Percentiles rank a stretch among this genome's conserved stretches.
phyloP scores from a whole-genome alignment of 2,113 vertebrate species.

The Tetraodon nigroviridis region DNA sequence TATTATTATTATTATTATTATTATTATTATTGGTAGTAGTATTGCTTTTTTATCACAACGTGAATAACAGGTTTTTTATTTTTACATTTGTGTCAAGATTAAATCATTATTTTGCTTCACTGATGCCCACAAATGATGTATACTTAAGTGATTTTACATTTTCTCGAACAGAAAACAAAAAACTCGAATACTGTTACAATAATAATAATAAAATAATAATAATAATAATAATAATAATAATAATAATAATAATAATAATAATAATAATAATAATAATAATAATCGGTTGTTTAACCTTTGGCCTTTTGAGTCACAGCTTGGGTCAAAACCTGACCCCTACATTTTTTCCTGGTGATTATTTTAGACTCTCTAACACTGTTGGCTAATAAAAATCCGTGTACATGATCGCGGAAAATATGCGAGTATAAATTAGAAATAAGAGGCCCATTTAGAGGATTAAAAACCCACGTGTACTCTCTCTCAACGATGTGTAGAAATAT shows the following conservation, averaged over 20 bases:
- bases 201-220: too few relatives aligned
- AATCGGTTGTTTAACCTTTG: not conserved
- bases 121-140: too few relatives aligned
- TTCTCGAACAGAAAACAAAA: too few relatives aligned
- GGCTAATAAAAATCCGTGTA: conserved; percentile 26
- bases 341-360: not conserved
- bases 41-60: not conserved
- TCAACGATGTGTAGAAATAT: conserved; percentile 44
- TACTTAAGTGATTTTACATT: too few relatives aligned
- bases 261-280: not conserved
- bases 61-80: too few relatives aligned
- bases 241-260: not conserved
- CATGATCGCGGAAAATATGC: conserved; percentile 28
- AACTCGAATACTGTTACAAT: too few relatives aligned
- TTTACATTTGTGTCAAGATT: too few relatives aligned
- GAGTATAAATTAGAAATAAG: conserved; percentile 41
- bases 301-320: not conserved
- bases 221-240: too few relatives aligned
- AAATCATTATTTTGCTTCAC: too few relatives aligned
- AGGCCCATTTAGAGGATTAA: conserved; percentile 50
- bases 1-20: not conserved
- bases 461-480: conserved; percentile 26
- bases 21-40: not conserved
- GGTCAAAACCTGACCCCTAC: not conserved
- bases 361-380: not conserved